Base-by-base conservation (phyloP, 1,140 invertebrate species). In the Melanaphis sacchari region DNA sequence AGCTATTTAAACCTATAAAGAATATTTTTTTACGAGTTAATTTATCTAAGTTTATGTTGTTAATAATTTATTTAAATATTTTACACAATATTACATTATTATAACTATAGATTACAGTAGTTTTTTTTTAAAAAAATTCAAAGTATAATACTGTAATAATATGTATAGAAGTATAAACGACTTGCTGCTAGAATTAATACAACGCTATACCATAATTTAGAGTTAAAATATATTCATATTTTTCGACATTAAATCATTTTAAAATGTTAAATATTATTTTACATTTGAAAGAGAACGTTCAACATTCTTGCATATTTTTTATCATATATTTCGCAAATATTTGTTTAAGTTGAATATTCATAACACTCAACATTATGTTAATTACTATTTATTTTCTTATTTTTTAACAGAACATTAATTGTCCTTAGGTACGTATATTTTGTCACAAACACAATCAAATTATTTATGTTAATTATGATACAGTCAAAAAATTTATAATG, bases 241-340 rank as follows among this genome's bases (percentile, higher is more conserved):
- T 85, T 43, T 43, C 31, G 22, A 52, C 87, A 89, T 89, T 88
- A 38, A 87, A 87, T 87, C 18, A 46, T 88, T 89, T 52, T 49
- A 36, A 38, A 36, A 52, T 22, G 85, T 36, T 49, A 22, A 21
- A 46, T 24, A 52, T 89, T 52, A 89, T 89, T 89, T 89, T 89
- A 89, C 87, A 52, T 89, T 52, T 52, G 7, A 49, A 89, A 89
- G n/a, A 49, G 87, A 89, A 52, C 43, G 82, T 87, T 87, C 84
- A 52, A 36, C n/a, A 36, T 49, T 89, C n/a, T 89, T 52, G 46
- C 87, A 38, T 88, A 36, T 76, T 46, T 81, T 81, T 91, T 22
- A 43, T 66, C 41, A 76, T 38, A 46, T 54, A 81, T 26, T 91
- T 31, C 21, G 40, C 66, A 81, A 91, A 91, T 91, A 76, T 91